Evolutionary conservation across 2,113 vertebrate species (phyloP), one percentile per base, ranked within the genome.

Genomic region (Paralichthys olivaceus): DNA sequence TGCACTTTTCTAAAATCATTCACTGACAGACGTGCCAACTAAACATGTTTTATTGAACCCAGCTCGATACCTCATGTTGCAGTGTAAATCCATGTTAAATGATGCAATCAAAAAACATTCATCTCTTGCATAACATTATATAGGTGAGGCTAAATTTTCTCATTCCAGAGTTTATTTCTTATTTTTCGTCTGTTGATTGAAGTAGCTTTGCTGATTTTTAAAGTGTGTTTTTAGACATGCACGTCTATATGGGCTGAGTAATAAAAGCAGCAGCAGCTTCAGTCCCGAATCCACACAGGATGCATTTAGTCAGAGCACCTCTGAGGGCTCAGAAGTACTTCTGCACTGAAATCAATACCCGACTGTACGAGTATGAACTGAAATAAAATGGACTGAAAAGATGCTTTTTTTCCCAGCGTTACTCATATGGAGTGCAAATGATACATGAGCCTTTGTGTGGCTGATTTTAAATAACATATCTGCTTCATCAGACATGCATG

Each of bases 291-390:
- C 32, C 29, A 37, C 51, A 37, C n/a, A 68, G 17, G n/a, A 37
- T 55, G 51, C 65, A 40, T 68, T 55, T 37, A 55, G 29, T 40
- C 26, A 34, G 47, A 64, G 17, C 37, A 62, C 34, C 60, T 63
- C 37, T 45, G 60, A 26, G 40, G 23, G 12, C 62, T 28, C 62
- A 47, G 40, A 20, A 26, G 62, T n/a, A 28, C 28, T 15, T 66
- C 45, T 51, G 45, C 45, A 13, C 9, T 51, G 28, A 22, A 67
- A 67, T 67, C 65, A 67, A 54, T 67, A 54, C 47, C 13, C 13
- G 22, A n/a, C 28, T 67, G 65, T 54, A 15, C 9, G 7, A 20
- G n/a, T 54, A 23, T 43, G 11, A 62, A 25, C 13, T 19, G 29
- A n/a, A 37, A 54, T 13, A 56, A 40, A 37, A 55, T 25, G 6